Percentiles rank a stretch among this genome's conserved stretches.
Conservation (phyloP, 2,888 invertebrate genomes). For the Elysia crispata region DNA sequence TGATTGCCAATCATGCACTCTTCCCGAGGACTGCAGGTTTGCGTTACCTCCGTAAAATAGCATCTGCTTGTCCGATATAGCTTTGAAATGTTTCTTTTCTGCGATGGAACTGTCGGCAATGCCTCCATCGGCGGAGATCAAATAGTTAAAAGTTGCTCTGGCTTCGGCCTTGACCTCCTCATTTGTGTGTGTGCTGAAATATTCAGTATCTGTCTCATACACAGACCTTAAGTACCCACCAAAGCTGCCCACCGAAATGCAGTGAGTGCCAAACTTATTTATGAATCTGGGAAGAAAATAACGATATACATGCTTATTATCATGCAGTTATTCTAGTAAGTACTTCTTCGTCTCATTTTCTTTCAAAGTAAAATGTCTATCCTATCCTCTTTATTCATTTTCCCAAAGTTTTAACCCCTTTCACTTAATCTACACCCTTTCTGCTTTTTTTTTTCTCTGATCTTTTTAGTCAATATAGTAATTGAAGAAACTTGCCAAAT, state of each 20-base stretch:
- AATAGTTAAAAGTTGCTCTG: conserved; percentile 45
- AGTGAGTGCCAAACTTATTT: conserved; percentile 45
- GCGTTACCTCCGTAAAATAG: conserved; percentile 51
- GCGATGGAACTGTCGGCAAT: background rate
- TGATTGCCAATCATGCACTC: conserved; percentile 45
- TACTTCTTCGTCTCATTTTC: too few relatives aligned
- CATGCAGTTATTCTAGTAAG: too few relatives aligned
- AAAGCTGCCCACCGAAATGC: conserved; percentile 40
- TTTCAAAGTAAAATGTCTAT: too few relatives aligned
- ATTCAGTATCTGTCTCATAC: conserved; percentile 42
- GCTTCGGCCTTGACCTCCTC: conserved; percentile 42
- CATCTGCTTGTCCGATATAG: background rate
- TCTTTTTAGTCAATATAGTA: too few relatives aligned
- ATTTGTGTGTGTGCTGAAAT: conserved; percentile 36
- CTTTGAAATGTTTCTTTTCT: conserved; percentile 34
- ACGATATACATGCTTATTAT: too few relatives aligned
- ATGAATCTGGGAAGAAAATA: too few relatives aligned
- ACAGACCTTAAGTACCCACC: conserved; percentile 47
- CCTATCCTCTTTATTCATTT: too few relatives aligned
- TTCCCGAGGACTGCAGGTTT: conserved; percentile 41
- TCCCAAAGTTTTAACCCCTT: too few relatives aligned
- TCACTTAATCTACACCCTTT: too few relatives aligned
- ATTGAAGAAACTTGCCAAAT: too few relatives aligned
- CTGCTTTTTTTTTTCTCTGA: too few relatives aligned
- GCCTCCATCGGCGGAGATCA: conserved; percentile 44